Evolutionary conservation across 2,797 vertebrate genomes (phyloP), one percentile per base, ranked within the genome.

Genomic region (Xyrichtys novacula): DNA sequence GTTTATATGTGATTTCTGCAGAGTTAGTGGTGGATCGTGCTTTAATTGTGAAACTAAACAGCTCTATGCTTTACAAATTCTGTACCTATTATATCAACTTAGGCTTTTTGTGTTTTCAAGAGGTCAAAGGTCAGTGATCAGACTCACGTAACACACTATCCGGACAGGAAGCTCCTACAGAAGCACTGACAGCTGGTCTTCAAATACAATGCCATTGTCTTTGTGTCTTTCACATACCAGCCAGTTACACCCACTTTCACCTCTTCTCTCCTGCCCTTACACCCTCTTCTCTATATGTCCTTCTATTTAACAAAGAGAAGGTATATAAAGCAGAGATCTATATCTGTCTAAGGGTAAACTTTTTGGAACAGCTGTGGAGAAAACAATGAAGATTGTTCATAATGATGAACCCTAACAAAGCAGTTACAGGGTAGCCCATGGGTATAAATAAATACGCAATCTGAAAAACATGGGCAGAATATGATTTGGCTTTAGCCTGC

Each of bases 141-240:
- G 58, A 43, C 52, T 26, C 19, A 64, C 15, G 12, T 58, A 52
- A n/a, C 29, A n/a, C 7, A n/a, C 52, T 4, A 25, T 66, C 67
- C 31, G 12, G 64, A 83, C 84, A 88, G 83, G 83, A 88, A 87
- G 53, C 72, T 65, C 81, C 76, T 77, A 78, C 53, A 72, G 65
- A 73, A 60, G 80, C 60, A 14, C 48, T 0, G 20, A 67, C 1
- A 36, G 42, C 32, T 23, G 44, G 63, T 69, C 39, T 73, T 83
- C 62, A 77, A 62, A 76, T 61, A 52, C 8, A 9, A 23, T 65
- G 62, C 82, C 63, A 88, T 90, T 91, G 88, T 89, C 76, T 81
- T 65, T 17, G 20, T 66, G 53, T 72, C 55, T 84, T 85, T 81
- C 83, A 75, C 83, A 85, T 74, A 63, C 70, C 65, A 68, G 56